Evolutionary conservation across 2,113 vertebrate genomes (phyloP).

Genomic region (Pluvianellus socialis): DNA sequence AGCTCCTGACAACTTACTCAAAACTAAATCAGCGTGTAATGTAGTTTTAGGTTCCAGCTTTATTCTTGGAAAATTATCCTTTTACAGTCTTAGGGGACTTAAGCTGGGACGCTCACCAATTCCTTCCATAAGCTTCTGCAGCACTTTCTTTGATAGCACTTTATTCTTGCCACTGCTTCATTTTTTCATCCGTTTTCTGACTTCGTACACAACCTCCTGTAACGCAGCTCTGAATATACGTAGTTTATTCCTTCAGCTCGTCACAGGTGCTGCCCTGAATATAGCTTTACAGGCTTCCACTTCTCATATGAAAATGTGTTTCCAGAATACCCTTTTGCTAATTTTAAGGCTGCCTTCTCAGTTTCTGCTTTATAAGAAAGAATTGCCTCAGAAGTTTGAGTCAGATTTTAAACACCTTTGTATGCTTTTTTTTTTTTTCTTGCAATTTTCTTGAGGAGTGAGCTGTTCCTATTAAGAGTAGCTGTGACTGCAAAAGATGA

Average conservation of each 20-base stretch:
- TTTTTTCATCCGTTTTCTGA: background rate
- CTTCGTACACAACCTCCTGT: background rate
- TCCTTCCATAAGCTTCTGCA: background rate
- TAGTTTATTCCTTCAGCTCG: background rate
- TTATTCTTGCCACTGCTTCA: background rate
- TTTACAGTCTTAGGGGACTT: background rate
- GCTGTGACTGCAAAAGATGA: background rate
- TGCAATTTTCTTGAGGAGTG: background rate
- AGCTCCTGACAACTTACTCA: background rate
- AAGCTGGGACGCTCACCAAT: background rate
- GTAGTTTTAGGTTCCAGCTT: background rate
- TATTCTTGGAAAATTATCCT: background rate
- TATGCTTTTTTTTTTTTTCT: background rate
- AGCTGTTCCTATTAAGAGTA: background rate
- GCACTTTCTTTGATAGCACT: background rate
- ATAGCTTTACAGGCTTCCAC: background rate
- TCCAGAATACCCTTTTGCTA: background rate
- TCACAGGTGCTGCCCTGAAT: background rate
- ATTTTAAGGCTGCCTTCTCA: background rate
- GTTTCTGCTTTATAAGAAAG: slow-evolving; percentile 7
- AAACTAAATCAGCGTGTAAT: background rate
- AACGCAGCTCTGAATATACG: background rate
- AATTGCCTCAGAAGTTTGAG: background rate
- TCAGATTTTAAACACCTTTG: background rate
- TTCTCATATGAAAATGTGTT: background rate